Evolutionary conservation across 2,113 vertebrate genomes (phyloP).

Genomic region (Notarius lentiginosus): DNA sequence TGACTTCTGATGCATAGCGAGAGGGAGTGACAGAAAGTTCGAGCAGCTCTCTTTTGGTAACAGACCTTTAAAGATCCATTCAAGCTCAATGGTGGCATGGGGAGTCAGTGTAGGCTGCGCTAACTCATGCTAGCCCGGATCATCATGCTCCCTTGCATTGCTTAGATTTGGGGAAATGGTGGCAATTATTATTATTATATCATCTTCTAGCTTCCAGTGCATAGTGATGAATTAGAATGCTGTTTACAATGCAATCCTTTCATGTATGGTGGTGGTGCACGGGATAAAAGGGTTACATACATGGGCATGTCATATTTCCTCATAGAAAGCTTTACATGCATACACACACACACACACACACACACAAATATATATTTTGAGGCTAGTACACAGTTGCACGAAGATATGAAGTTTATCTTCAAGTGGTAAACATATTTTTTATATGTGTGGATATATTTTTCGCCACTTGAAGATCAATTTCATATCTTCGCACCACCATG

Average conservation of each 20-base stretch:
- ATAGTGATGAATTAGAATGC: constrained; percentile 16
- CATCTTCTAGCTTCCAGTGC: neutral
- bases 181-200: neutral
- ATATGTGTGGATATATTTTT: no score
- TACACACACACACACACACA: neutral
- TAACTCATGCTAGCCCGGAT: constrained; percentile 63
- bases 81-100: constrained; percentile 64
- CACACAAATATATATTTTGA: no score
- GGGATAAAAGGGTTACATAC: constrained; percentile 20
- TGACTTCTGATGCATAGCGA: constrained; percentile 93
- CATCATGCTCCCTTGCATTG: constrained; percentile 24
- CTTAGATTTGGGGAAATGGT: constrained; percentile 25
- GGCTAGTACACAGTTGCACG: no score
- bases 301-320: neutral
- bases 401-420: no score
- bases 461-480: no score
- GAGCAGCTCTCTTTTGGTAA: constrained; percentile 78
- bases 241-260: constrained; percentile 30
- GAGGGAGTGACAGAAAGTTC: constrained; percentile 53
- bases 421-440: no score
- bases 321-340: neutral
- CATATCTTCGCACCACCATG: no score
- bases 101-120: constrained; percentile 27
- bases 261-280: constrained; percentile 36
- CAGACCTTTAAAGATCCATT: constrained; percentile 67